These are phyloP conservation scores for Crotalus viridis DNA, from an alignment of 2,113 vertebrate species.

Conservation along the genomic window DNA sequence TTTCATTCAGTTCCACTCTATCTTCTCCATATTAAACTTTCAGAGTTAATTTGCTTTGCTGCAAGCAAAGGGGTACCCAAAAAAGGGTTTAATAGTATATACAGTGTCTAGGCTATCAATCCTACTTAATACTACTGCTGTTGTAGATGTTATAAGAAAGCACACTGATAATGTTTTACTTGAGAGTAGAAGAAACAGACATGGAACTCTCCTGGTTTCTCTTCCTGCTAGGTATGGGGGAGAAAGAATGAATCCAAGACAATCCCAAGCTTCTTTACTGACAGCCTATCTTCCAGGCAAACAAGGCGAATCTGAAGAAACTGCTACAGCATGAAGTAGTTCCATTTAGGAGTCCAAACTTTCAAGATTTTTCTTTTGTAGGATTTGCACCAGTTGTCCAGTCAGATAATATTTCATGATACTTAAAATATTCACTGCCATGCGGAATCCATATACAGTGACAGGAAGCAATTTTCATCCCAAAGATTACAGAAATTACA, in stretches of 20 bases:
- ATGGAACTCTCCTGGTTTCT: not conserved
- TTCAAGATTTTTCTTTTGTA: too few species aligned
- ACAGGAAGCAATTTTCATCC: not conserved
- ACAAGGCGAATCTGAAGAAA: not conserved
- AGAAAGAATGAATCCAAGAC: not conserved
- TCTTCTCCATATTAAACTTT: not conserved
- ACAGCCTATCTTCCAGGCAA: not conserved
- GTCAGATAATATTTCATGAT: not conserved
- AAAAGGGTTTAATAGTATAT: not conserved
- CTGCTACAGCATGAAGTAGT: not conserved
- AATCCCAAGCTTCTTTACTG: not conserved
- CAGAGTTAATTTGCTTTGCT: not conserved
- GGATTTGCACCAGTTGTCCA: not conserved
- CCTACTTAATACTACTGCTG: not conserved
- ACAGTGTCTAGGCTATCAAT: not conserved
- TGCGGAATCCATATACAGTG: not conserved
- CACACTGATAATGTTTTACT: not conserved
- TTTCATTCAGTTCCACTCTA: not conserved
- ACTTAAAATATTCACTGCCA: not conserved
- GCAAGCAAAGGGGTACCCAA: not conserved
- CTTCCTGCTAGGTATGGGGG: not conserved
- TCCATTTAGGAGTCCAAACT: not conserved
- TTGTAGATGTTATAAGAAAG: not conserved
- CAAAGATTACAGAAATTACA: not conserved
- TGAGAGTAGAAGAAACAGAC: not conserved